Base-by-base conservation (phyloP, 2,888 invertebrate species). In the Gymnoscelis rufifasciata region DNA sequence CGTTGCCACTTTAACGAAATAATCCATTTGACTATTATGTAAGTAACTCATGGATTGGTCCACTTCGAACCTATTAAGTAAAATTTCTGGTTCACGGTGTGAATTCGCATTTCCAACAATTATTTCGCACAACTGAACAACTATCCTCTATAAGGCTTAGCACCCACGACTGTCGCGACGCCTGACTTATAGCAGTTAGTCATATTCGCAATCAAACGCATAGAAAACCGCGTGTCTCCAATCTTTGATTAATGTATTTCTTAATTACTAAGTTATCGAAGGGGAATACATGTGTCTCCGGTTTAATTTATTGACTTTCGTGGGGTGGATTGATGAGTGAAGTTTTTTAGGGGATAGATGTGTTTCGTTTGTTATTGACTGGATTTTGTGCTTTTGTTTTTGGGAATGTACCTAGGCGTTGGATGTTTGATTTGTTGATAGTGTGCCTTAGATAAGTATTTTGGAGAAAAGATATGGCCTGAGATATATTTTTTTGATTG, bases 211-310 rank as follows among this genome's bases (percentile, higher is more conserved):
- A 77, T 78, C 73, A 76, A 68, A 73, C 68, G 68, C 62, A 52
- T 60, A 66, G 57, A 59, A 59, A 71, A 66, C 64, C 67, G 68
- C 67, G 37, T 69, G 68, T 74, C 78, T 71, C 78, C 75, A 71
- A 83, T 77, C 69, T 66, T 66, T 86, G 87, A 88, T 88, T 83
- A 87, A 88, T 88, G 86, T 64, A 56, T 83, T 83, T 83, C 86
- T 84, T 88, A 87, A 88, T 88, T 88, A 86, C 83, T 69, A 81
- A 84, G 81, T 81, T 80, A 83, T 79, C 79, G 78, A 64, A 68
- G 66, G 72, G 71, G 67, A 68, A 65, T 79, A 77, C 83, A 84
- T 84, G 82, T 84, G 86, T 83, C 80, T 75, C 68, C 47, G 52
- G 68, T 62, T 67, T 83, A 83, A 86, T 86, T 84, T 84, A 83